Percentiles rank a stretch among this genome's conserved stretches.
Evolutionary conservation across 2,888 invertebrate species (phyloP).

Genomic region (Plusia festucae): DNA sequence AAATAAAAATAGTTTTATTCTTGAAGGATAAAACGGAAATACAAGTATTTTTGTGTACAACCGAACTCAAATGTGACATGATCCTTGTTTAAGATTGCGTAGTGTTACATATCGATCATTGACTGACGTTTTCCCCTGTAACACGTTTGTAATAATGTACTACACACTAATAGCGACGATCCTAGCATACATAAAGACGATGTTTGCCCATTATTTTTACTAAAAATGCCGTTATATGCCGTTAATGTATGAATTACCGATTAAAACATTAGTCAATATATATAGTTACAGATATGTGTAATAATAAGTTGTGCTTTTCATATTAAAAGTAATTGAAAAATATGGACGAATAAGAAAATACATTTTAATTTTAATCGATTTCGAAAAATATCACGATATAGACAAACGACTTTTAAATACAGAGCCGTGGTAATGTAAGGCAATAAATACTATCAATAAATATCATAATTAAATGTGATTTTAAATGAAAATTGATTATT

Average conservation of each 20-base stretch:
- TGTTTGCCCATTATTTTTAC: background rate
- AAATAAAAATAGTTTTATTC: no score
- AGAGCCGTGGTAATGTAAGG: background rate
- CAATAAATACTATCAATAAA: no score
- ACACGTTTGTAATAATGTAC: background rate
- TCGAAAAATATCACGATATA: background rate
- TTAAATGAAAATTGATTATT: no score
- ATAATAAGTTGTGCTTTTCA: background rate
- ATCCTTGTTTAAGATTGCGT: background rate
- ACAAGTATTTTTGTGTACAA: no score
- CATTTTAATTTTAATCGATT: background rate
- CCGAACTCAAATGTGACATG: no score
- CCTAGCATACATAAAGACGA: background rate
- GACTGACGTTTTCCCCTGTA: background rate
- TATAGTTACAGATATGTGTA: background rate
- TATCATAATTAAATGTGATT: no score
- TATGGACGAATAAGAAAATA: background rate
- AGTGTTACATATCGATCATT: background rate
- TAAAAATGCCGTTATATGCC: background rate
- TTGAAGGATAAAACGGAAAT: no score
- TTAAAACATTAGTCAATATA: slow-evolving; percentile 2
- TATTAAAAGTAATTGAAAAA: slow-evolving; percentile 3
- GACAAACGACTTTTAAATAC: background rate
- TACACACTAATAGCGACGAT: background rate
- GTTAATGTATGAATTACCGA: background rate